Evolutionary conservation across 1,140 invertebrate genomes (phyloP), one percentile per base, ranked within the genome.

Genomic region (Stegodyphus mimosarum): DNA sequence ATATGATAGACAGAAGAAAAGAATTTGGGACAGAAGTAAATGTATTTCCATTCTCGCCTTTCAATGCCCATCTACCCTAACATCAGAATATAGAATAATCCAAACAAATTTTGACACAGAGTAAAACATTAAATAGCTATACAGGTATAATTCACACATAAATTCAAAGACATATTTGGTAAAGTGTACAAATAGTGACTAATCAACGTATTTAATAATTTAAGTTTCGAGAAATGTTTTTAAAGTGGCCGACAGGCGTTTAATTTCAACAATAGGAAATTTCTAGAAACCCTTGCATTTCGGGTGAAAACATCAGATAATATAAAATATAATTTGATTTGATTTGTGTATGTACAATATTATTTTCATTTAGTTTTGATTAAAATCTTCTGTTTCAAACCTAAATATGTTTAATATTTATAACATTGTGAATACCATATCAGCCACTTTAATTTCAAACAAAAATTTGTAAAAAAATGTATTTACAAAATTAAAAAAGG

Each of bases 401-500:
- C 33, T 33, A 33, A 33, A 33, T 33, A 33, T 33, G 33, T 33
- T 33, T 33, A 33, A 33, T 33, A 33, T 33, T 33, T 33, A 33
- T 33, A 33, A 33, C 33, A n/a, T 17, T 17, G 5, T 72, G 15
- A 52, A 49, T 50, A 49, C 63, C 48, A 17, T 52, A 72, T 81
- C 78, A 81, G 78, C 51, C 53, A 81, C 69, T 81, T 63, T 63
- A 81, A 75, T 9, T 60, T 60, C 15, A 60, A 60, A 60, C 55
- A 60, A 60, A 33, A 33, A 33, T 9, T 60, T 15, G 55, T 60
- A 60, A 75, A 81, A n/a, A 79, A 79, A 79, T 18, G 49, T 83
- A 72, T 83, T 53, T 83, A 83, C 71, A 83, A 63, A 83, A 48
- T 55, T n/a, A 83, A 81, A 55, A 73, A 63, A 81, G 13, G 53